Evolutionary conservation across 1,140 invertebrate genomes (phyloP).

Genomic region (Goniozus legneri): DNA sequence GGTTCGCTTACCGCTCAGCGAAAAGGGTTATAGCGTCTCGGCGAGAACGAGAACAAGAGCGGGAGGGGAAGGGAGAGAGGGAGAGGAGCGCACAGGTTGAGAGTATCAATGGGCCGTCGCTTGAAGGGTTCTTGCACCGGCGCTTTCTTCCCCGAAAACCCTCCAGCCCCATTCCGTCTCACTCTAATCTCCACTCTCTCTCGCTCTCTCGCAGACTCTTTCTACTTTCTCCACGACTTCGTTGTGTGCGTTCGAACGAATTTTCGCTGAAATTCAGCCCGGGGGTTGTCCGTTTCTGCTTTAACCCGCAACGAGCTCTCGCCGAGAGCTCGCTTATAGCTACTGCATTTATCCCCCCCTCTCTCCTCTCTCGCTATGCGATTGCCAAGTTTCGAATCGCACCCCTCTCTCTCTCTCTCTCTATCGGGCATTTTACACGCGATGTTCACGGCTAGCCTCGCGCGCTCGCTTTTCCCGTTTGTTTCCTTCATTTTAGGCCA

Average conservation of each 20-base stretch:
- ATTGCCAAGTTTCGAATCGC: background rate
- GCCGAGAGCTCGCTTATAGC: too few species aligned
- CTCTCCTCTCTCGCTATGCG: background rate
- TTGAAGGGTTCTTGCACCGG: constrained; percentile 15
- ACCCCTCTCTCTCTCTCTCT: constrained; percentile 5
- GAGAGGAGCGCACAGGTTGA: too few species aligned
- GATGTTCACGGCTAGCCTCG: too few species aligned
- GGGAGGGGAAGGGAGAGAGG: constrained; percentile 6
- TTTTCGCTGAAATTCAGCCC: constrained; percentile 33
- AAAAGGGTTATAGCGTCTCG: background rate
- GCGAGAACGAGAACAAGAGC: constrained; percentile 6
- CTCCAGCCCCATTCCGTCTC: constrained; percentile 3
- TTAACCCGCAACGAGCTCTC: too few species aligned
- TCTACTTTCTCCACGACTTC: constrained; percentile 25
- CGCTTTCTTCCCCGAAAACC: constrained; percentile 1
- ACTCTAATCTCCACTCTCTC: constrained; percentile 8
- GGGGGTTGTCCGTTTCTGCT: constrained; percentile 30
- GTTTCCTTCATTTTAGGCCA: too few species aligned
- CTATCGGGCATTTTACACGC: too few species aligned
- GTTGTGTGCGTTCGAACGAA: constrained; percentile 28
- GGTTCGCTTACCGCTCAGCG: background rate
- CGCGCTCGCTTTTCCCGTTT: too few species aligned
- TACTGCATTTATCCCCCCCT: too few species aligned
- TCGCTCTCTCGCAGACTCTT: constrained; percentile 7
- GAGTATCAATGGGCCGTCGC: constrained; percentile 26